These are phyloP conservation scores for Trogon surrucura DNA, from an alignment of 2,113 vertebrate genomes.

Conservation along the genomic window DNA sequence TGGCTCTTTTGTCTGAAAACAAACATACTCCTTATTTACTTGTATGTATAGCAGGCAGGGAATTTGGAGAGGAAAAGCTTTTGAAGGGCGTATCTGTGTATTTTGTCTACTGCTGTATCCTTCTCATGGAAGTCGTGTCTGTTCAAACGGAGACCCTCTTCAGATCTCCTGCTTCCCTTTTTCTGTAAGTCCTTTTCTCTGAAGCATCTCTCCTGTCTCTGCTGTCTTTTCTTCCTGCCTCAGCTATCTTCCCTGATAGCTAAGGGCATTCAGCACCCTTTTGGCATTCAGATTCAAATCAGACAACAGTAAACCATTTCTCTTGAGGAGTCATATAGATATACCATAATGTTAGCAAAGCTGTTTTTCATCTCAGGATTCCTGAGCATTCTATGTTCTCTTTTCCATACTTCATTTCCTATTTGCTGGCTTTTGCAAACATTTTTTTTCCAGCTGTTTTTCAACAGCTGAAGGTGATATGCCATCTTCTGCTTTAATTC, in stretches of 20 bases:
- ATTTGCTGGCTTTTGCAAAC: not conserved
- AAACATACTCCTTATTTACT: constrained; percentile 6
- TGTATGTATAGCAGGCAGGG: not conserved
- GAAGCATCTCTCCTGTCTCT: not conserved
- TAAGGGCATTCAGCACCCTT: not conserved
- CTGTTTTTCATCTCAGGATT: not conserved
- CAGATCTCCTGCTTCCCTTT: not conserved
- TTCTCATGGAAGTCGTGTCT: not conserved
- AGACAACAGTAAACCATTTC: not conserved
- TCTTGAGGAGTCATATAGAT: not conserved
- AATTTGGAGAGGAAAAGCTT: not conserved
- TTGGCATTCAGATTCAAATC: not conserved
- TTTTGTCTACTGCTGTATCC: not conserved
- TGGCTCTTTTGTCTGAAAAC: constrained; percentile 20
- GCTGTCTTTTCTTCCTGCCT: not conserved
- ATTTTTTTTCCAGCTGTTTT: not conserved
- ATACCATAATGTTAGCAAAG: not conserved
- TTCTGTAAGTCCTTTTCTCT: not conserved
- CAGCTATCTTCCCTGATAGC: not conserved
- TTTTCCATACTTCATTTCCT: not conserved
- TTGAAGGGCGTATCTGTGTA: not conserved
- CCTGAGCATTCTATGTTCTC: not conserved
- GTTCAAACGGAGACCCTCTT: not conserved
- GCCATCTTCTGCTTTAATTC: not conserved
- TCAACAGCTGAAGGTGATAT: not conserved